Percentiles rank a stretch among this genome's conserved stretches.
These are phyloP conservation scores for Gadus chalcogrammus DNA, from an alignment of 2,113 vertebrate species.

Conservation along the genomic window DNA sequence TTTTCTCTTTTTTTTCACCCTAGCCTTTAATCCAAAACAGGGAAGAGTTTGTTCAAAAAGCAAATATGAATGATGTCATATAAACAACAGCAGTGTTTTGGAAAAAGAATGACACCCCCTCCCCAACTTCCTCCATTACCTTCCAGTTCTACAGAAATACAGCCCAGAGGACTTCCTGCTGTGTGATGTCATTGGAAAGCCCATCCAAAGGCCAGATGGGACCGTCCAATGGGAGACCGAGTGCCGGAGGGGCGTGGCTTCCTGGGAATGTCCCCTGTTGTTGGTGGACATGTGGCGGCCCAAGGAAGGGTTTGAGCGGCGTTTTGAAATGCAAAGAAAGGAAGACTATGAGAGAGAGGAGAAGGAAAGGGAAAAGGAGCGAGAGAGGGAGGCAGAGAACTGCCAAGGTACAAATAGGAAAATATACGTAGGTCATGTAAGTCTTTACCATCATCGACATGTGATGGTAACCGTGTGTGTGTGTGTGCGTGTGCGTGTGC, in stretches of 20 bases:
- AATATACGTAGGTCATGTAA: background rate
- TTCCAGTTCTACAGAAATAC: conserved; percentile 72
- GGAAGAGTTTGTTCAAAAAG: conserved; percentile 29
- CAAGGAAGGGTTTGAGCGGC: conserved; percentile 85
- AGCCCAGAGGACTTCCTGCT: conserved; percentile 78
- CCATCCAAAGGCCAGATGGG: conserved; percentile 73
- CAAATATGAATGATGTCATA: conserved; percentile 41
- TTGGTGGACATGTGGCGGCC: conserved; percentile 90
- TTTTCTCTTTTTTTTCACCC: background rate
- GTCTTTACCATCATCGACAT: background rate
- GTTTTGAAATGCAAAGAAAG: conserved; percentile 85
- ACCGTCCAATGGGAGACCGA: conserved; percentile 78
- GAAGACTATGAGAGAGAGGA: conserved; percentile 83
- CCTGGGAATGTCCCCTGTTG: conserved; percentile 83
- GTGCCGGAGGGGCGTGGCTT: conserved; percentile 80
- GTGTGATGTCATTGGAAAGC: conserved; percentile 83
- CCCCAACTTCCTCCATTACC: conserved; percentile 50
- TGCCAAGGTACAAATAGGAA: conserved; percentile 58
- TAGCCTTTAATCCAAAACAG: conserved; percentile 31
- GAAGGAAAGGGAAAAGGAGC: conserved; percentile 68
- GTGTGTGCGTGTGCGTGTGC: background rate
- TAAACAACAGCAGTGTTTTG: conserved; percentile 45
- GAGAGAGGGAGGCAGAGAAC: conserved; percentile 68
- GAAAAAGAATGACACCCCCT: conserved; percentile 42
- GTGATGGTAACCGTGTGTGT: too few relatives aligned